Percentiles rank a stretch among this genome's conserved stretches.
Conservation (phyloP, 2,113 vertebrate species). For the Ploceus nigricollis region DNA sequence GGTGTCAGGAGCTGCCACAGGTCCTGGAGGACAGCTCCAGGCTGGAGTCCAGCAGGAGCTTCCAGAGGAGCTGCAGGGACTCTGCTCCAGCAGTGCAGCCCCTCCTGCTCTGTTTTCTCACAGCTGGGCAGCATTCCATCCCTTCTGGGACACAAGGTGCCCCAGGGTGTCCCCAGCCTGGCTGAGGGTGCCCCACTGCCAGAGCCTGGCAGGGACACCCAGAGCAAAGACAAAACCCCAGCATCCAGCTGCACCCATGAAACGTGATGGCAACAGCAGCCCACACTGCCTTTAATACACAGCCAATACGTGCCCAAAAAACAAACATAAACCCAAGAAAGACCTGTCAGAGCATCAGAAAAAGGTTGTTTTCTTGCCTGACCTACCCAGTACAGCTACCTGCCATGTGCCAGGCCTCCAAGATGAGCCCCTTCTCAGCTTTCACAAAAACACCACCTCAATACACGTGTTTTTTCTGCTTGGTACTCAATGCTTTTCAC, state of each 20-base stretch:
- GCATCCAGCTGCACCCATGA: not conserved
- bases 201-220: fast-evolving
- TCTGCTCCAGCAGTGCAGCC: fast-evolving
- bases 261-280: not conserved
- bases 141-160: fast-evolving
- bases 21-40: not conserved
- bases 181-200: not conserved
- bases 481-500: not conserved
- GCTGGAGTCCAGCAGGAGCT: fast-evolving
- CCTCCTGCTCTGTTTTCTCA: not conserved
- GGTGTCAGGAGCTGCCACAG: not conserved
- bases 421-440: not conserved
- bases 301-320: not conserved
- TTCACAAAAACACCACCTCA: not conserved
- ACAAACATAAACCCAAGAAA: not conserved
- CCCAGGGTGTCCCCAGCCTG: fast-evolving
- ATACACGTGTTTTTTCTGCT: not conserved
- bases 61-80: not conserved
- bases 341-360: not conserved
- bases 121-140: not conserved
- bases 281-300: fast-evolving
- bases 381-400: not conserved
- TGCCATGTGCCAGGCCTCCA: not conserved
- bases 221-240: not conserved
- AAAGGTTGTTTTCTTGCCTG: not conserved